Evolutionary conservation across 2,113 vertebrate genomes (phyloP), one percentile per base, ranked within the genome.

Genomic region (Cyphomyrus plagiostoma): DNA sequence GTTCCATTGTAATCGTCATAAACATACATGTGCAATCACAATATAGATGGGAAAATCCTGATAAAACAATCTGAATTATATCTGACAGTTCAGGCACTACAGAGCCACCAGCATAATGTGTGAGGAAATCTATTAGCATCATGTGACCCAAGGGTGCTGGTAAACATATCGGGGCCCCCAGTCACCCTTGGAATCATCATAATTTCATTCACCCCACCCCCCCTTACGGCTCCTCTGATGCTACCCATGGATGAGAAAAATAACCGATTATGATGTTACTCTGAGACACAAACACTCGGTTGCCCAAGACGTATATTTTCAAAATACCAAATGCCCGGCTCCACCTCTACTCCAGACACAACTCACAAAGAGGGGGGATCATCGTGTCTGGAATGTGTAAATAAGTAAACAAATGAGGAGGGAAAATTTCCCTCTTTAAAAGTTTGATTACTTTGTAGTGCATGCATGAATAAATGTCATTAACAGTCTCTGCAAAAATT

Each of bases 381-480:
- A 4, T 21, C 35, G 45, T 39, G 56, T 39, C 87, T 88, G 56
- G 53, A 62, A 88, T 88, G 35, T 52, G n/a, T 86, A 53, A 53
- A 87, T 87, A 52, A 86, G 48, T 48, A 87, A 53, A 87, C 45
- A 30, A 21, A n/a, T 21, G 56, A 62, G 39, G 53, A 62, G 53
- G 35, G 21, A 66, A 66, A 62, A 62, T 66, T 46, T 88, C 86
- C 30, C 86, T 62, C 56, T 88, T 11, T 53, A 62, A 58, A 52
- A 3, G 9, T 56, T 88, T 62, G 53, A 88, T 88, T 87, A 53
- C 50, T 88, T 88, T 62, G 10, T 19, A 66, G 56, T 66, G 56
- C 52, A 88, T 62, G 56, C 52, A 88, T 88, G 53, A 88, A 88
- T 88, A 66, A 88, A 88, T 62, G 56, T 62, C 52, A 88, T 62